Conservation (phyloP, 2,113 vertebrate species). For the Rhinoderma darwinii region DNA sequence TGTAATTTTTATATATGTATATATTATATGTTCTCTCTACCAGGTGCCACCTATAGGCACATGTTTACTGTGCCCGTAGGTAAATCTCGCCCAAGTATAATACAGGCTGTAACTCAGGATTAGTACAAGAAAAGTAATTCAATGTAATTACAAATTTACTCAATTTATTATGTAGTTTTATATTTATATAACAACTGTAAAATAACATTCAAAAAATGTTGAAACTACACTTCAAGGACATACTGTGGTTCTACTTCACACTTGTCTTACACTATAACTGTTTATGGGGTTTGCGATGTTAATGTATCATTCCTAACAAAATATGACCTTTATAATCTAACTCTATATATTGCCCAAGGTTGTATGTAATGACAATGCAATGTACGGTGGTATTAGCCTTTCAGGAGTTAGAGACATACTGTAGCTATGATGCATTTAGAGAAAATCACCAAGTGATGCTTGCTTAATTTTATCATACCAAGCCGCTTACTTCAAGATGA, state of each 20-base stretch:
- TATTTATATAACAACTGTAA: too few relatives aligned
- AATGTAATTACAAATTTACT: background rate
- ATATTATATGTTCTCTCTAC: too few relatives aligned
- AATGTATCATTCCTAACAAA: background rate
- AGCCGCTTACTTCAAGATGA: background rate
- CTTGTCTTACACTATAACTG: background rate
- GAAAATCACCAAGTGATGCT: background rate
- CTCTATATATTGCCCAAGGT: background rate
- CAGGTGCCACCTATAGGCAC: too few relatives aligned
- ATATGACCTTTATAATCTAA: background rate
- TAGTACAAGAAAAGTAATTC: background rate
- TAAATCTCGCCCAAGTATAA: background rate
- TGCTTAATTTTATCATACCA: conserved; percentile 41
- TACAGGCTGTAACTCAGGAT: background rate
- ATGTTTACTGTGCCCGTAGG: background rate
- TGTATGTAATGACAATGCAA: background rate
- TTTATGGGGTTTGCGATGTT: background rate
- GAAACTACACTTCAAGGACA: too few relatives aligned
- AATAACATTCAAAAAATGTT: too few relatives aligned
- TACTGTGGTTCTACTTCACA: background rate
- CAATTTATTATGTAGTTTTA: too few relatives aligned
- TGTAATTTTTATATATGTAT: too few relatives aligned
- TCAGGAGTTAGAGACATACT: conserved; percentile 4
- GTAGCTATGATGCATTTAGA: conserved; percentile 5
- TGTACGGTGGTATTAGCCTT: conserved; percentile 8